phyloP scores from a whole-genome alignment of 2,888 invertebrate species.

The Andrena minutula region DNA sequence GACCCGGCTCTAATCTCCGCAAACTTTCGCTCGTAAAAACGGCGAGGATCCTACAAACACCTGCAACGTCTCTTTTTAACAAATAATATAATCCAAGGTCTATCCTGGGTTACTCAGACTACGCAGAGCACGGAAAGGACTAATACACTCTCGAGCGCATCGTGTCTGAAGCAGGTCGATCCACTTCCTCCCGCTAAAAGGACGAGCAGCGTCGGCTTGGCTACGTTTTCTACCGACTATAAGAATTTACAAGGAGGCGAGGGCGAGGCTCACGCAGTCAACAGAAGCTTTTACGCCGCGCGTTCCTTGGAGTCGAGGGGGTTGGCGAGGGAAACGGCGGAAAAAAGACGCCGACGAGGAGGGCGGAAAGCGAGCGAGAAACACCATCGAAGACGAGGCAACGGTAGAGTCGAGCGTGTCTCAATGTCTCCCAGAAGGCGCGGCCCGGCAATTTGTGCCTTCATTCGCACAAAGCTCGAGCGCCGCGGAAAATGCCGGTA shows the following conservation, averaged over 20 bases:
- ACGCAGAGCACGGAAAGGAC: background rate
- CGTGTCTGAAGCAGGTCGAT: constrained; percentile 18
- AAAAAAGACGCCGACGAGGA: background rate
- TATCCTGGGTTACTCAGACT: no score
- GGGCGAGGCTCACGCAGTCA: constrained; percentile 15
- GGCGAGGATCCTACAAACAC: no score
- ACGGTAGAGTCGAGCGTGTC: constrained; percentile 77
- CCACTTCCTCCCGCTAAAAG: background rate
- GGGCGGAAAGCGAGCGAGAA: background rate
- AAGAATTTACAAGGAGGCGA: constrained; percentile 30
- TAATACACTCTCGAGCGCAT: constrained; percentile 1
- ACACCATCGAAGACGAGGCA: constrained; percentile 16
- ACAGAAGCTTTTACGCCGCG: constrained; percentile 41
- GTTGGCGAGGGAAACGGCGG: background rate
- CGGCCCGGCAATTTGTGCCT: constrained; percentile 83
- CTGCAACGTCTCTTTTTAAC: no score
- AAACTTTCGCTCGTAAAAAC: no score
- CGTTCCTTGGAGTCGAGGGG: background rate
- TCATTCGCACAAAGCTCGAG: constrained; percentile 84
- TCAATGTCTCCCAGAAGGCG: constrained; percentile 85
- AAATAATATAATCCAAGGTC: no score
- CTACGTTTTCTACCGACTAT: background rate
- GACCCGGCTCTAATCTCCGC: no score
- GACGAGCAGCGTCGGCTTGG: background rate
- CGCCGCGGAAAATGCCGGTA: constrained; percentile 81